phyloP scores from a whole-genome alignment of 2,797 vertebrate genomes.

The Enteromius treurensis region DNA sequence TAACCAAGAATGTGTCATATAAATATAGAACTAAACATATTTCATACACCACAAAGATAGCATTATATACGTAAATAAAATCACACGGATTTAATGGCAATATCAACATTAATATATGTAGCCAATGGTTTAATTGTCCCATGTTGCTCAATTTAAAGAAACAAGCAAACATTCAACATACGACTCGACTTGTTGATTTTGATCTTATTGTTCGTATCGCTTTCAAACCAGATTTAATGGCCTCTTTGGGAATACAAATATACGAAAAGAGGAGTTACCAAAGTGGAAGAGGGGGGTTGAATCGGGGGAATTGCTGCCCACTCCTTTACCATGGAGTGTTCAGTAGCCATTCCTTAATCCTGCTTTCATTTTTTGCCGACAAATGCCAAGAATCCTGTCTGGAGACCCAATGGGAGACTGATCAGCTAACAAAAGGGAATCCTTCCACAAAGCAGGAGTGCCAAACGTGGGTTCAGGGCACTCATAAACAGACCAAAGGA shows the following conservation, averaged over 20 bases:
- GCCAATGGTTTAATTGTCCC: not conserved
- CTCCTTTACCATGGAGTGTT: conserved; percentile 89
- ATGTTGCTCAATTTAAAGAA: not conserved
- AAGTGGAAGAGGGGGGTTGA: conserved; percentile 70
- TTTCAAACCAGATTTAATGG: conserved; percentile 78
- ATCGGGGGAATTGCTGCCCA: conserved; percentile 85
- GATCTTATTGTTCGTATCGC: conserved; percentile 72
- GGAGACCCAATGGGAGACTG: conserved; percentile 90
- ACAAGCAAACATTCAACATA: conserved; percentile 21
- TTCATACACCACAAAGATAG: not conserved
- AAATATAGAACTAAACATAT: not conserved
- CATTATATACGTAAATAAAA: not conserved
- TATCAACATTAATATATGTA: not conserved
- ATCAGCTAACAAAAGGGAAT: conserved; percentile 92
- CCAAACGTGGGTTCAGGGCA: conserved; percentile 74
- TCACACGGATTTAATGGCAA: not conserved
- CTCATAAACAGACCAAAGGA: conserved; percentile 65
- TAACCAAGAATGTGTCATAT: not conserved
- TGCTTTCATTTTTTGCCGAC: conserved; percentile 93
- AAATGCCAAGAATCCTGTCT: conserved; percentile 94
- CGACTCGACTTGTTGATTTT: conserved; percentile 63
- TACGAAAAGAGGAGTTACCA: conserved; percentile 88
- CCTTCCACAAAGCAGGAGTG: conserved; percentile 85
- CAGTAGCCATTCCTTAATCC: conserved; percentile 91
- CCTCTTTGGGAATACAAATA: conserved; percentile 95